Conservation (phyloP, 2,113 vertebrate genomes). For the Felis catus region F.catus_Fca126_mat1.0 CM031428.1:2896501-2897000, state of each 20-base stretch:
- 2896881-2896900: not conserved
- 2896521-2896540: too few relatives aligned
- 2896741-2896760: not conserved
- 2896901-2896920: not conserved
- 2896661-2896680: not conserved
- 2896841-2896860: not conserved
- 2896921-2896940: not conserved
- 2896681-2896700: not conserved
- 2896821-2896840: not conserved
- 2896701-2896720: not conserved
- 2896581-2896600: too few relatives aligned
- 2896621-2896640: rapidly evolving
- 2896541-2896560: too few relatives aligned
- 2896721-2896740: not conserved
- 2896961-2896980: not conserved
- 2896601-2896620: too few relatives aligned
- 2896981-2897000: not conserved
- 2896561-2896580: too few relatives aligned
- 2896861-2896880: not conserved
- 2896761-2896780: not conserved
- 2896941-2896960: not conserved
- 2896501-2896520: too few relatives aligned
- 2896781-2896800: not conserved
- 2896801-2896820: not conserved
- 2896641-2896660: too few relatives aligned